Percentiles rank a stretch among this genome's conserved stretches.
Conservation (phyloP, 2,888 invertebrate genomes). For the Machimus atricapillus region DNA sequence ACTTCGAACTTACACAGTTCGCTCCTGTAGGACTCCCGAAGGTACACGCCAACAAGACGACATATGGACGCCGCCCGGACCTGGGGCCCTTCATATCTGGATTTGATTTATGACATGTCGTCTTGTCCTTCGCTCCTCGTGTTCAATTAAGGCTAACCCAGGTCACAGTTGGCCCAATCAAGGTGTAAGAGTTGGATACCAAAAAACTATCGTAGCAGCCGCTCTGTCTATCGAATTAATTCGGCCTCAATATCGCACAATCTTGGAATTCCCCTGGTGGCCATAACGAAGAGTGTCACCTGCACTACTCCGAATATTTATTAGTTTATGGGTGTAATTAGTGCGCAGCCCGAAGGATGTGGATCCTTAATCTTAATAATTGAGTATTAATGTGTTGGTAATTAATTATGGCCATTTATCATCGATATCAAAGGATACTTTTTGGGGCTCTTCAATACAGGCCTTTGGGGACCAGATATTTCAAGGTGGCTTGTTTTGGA, state of each 20-base stretch:
- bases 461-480: not conserved
- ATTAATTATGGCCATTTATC: conserved; percentile 27
- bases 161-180: conserved; percentile 37
- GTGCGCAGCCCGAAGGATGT: conserved; percentile 11
- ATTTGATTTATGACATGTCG: conserved; percentile 37
- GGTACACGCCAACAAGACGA: not conserved
- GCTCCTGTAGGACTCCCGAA: not conserved
- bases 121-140: conserved; percentile 25
- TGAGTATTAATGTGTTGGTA: conserved; percentile 25
- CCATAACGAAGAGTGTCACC: conserved; percentile 39
- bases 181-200: conserved; percentile 30
- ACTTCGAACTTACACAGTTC: not conserved
- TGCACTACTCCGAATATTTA: conserved; percentile 42
- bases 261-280: conserved; percentile 23
- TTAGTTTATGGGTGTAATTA: conserved; percentile 44
- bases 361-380: conserved; percentile 35
- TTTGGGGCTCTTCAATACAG: not conserved
- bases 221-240: conserved; percentile 32
- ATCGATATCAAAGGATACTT: conserved; percentile 6
- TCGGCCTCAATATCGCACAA: conserved; percentile 38
- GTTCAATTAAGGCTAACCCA: conserved; percentile 36
- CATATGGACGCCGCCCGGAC: conserved; percentile 7
- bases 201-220: not conserved
- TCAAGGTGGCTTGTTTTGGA: not conserved
- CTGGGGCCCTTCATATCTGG: conserved; percentile 26